Percentiles rank a stretch among this genome's conserved stretches.
Evolutionary conservation across 2,113 vertebrate species (phyloP).

Genomic region (Bambusicola thoracicus): DNA sequence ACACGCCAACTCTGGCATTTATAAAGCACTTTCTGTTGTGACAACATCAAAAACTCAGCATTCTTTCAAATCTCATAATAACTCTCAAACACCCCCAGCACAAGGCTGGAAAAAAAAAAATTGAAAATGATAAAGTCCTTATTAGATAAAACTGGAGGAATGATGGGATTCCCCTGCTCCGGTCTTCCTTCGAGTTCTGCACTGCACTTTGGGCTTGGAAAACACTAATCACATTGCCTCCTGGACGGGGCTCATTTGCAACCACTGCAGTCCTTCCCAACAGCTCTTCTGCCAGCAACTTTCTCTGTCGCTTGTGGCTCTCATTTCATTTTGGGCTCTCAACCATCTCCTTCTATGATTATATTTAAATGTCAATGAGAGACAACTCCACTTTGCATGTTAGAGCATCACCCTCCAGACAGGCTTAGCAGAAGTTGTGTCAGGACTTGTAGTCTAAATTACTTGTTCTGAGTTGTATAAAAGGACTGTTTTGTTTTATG

Average conservation of each 20-base stretch:
- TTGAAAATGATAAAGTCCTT: slow-evolving; percentile 58
- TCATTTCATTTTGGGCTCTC: slow-evolving; percentile 27
- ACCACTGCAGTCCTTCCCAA: not conserved
- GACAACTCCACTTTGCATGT: not conserved
- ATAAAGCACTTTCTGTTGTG: slow-evolving; percentile 61
- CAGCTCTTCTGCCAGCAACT: slow-evolving; percentile 20
- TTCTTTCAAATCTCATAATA: slow-evolving; percentile 77
- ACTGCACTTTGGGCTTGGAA: slow-evolving; percentile 15
- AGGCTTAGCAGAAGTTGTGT: not conserved
- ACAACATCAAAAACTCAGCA: slow-evolving; percentile 79
- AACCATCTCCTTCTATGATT: not conserved
- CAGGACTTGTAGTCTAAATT: not conserved
- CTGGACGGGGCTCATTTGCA: slow-evolving; percentile 58
- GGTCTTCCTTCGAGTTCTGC: slow-evolving; percentile 49
- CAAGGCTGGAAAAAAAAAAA: not conserved
- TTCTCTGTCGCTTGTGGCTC: not conserved
- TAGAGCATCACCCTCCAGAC: not conserved
- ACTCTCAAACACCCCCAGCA: slow-evolving; percentile 59
- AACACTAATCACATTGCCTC: slow-evolving; percentile 35
- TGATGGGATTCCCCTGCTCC: slow-evolving; percentile 3
- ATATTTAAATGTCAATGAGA: not conserved
- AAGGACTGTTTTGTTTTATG: slow-evolving; percentile 5
- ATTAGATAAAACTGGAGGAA: slow-evolving; percentile 47
- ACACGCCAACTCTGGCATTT: slow-evolving; percentile 73
- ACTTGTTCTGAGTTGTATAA: not conserved